A percentile compares a stretch with the other conserved stretches of the same genome.
Conservation (phyloP, 1,140 invertebrate genomes). For the Caenorhabditis inopinata region DNA sequence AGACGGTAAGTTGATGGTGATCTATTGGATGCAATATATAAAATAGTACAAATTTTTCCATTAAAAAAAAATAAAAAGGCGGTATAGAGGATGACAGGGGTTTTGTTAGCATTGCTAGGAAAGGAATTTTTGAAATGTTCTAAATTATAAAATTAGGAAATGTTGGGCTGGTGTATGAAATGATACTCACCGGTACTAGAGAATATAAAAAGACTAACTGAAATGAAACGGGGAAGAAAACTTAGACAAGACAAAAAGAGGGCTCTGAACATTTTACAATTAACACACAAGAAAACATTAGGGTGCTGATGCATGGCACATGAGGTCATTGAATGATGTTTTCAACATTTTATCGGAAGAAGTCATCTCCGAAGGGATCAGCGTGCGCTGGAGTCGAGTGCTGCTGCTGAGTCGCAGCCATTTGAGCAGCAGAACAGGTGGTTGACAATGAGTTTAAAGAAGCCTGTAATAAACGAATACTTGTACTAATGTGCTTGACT, state of each 20-base stretch:
- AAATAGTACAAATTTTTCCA: not conserved
- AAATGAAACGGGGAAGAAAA: not conserved
- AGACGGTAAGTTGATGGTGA: not conserved
- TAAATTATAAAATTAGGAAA: constrained; percentile 1
- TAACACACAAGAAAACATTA: not conserved
- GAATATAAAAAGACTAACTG: not conserved
- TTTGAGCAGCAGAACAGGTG: constrained; percentile 25
- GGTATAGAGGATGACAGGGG: too few relatives aligned
- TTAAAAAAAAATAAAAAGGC: too few relatives aligned
- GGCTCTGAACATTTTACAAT: not conserved
- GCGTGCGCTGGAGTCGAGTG: constrained; percentile 25
- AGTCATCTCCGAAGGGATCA: constrained; percentile 56
- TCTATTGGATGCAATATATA: constrained; percentile 29
- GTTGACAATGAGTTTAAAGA: constrained; percentile 45
- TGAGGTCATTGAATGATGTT: constrained; percentile 57
- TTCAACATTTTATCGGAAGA: constrained; percentile 71
- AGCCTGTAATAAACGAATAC: not conserved
- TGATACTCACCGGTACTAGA: not conserved
- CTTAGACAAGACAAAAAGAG: not conserved
- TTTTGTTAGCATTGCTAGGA: not conserved
- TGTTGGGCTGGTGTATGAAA: not conserved
- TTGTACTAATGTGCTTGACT: too few relatives aligned
- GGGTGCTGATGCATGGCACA: not conserved
- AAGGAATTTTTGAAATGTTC: not conserved
- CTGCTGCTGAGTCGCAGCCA: constrained; percentile 25